Evolutionary conservation across 2,888 invertebrate species (phyloP), one percentile per base, ranked within the genome.

Genomic region (Eulithis prunata): DNA sequence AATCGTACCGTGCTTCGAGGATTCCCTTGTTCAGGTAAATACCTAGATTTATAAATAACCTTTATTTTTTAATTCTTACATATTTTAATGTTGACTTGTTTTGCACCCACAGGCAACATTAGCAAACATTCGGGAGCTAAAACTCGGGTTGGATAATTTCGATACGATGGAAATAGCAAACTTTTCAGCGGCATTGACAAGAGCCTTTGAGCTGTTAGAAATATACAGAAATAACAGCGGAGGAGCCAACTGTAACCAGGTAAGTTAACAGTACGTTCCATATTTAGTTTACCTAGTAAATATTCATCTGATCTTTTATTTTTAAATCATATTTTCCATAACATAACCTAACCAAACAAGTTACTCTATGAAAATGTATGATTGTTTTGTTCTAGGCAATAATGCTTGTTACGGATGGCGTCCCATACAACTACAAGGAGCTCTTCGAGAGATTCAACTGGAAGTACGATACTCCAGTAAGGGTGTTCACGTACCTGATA

Each of bases 351-450:
- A n/a, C n/a, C n/a, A n/a, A n/a, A n/a, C n/a, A n/a, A n/a, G n/a
- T n/a, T n/a, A n/a, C n/a, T n/a, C n/a, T n/a, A n/a, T n/a, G n/a
- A n/a, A n/a, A n/a, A n/a, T n/a, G n/a, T n/a, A n/a, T n/a, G n/a
- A n/a, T n/a, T n/a, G n/a, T 3, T 52, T 56, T 56, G 57, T 21
- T 82, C 5, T 97, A 99, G 93, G 99, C 99, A 41, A 99, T 99
- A 80, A 99, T 99, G 99, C 92, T 99, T 75, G 96, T 99, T 76
- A 99, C 99, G n/a, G 99, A 99, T 88, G 99, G 99, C 32, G 98
- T 99, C 13, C 98, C 99, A 53, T 97, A 98, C 82, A 97, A 97
- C 83, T 98, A 96, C 90, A 96, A 97, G 84, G 97, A 98, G 80
- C 96, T 99, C 64, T 99, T 99, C 88, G 95, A 97, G 81, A 94